Base-by-base conservation (phyloP, 23 tunicate genomes). In the Botrylloides violaceus region DNA sequence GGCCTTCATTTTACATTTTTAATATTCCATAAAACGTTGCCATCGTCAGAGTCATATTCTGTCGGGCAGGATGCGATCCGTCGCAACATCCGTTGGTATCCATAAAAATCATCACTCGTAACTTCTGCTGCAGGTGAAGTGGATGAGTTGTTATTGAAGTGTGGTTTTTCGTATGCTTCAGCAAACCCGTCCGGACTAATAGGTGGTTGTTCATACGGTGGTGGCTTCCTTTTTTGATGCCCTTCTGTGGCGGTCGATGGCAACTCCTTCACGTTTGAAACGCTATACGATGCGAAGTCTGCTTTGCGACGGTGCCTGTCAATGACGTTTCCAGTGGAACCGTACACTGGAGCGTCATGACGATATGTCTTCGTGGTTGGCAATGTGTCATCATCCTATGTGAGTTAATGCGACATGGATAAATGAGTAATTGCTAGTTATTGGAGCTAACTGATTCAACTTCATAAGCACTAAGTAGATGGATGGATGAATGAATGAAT, bases 301-400 rank as follows among this genome's bases (percentile, higher is more conserved):
- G 58, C 25, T 0, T 26, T 23, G 19, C 74, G 21, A 25, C 28
- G 36, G 29, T 68, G 74, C 37, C 74, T 68, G 58, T 68, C 74
- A 4, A 68, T 30, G 12, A 68, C 58, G 7, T 68, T 35, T 6
- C 74, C 74, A 7, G 74, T 68, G 23, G 74, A 68, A 5, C 74
- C 74, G 57, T 68, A 68, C 19, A 68, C 74, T n/a, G 74, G 58
- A 1, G 58, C 74, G 37, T 68, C 74, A 24, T 68, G 74, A 18
- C 74, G 74, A 22, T 68, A 68, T 4, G 74, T 68, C 12, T 43
- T 39, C 12, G 58, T 68, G 23, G 56, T 68, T 5, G 37, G 56
- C 15, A 19, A 31, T 2, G 37, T 4, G 58, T 68, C 74, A 24
- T 60, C 1, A 23, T 60, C 53, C 53, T 43, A 15, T 7, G 15